Percentiles rank a stretch among this genome's conserved stretches.
phyloP scores from a whole-genome alignment of 2,113 vertebrate genomes.

The Talpa occidentalis region DNA sequence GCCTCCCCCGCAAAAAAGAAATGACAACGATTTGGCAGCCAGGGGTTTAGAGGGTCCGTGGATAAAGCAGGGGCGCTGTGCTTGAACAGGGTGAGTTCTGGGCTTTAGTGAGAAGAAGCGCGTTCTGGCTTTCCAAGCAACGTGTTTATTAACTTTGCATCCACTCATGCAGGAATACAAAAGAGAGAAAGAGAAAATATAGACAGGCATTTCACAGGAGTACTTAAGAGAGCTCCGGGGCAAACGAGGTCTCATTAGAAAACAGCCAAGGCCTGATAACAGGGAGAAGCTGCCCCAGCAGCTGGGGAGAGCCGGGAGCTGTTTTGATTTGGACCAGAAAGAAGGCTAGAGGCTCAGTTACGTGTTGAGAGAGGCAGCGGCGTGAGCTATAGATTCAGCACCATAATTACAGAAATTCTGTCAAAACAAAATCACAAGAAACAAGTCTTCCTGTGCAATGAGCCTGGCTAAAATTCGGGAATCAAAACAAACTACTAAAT shows the following conservation, averaged over 20 bases:
- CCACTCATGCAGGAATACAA: conserved; percentile 98
- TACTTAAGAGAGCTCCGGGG: conserved; percentile 89
- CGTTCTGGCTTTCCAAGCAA: conserved; percentile 94
- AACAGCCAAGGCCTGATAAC: conserved; percentile 84
- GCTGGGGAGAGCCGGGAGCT: conserved; percentile 79
- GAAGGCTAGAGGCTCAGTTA: conserved; percentile 86
- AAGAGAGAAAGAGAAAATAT: conserved; percentile 86
- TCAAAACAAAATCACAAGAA: conserved; percentile 81
- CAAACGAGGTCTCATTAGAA: conserved; percentile 82
- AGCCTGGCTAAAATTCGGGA: conserved; percentile 92
- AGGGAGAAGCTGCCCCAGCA: conserved; percentile 75
- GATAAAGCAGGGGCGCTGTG: conserved; percentile 92
- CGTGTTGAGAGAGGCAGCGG: conserved; percentile 82
- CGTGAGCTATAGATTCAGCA: conserved; percentile 85
- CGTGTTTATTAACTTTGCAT: conserved; percentile 94
- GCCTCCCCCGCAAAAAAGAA: conserved; percentile 74
- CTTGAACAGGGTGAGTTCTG: conserved; percentile 90
- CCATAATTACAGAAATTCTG: conserved; percentile 88
- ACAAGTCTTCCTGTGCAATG: conserved; percentile 98
- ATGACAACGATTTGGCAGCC: conserved; percentile 91
- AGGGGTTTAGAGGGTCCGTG: conserved; percentile 92
- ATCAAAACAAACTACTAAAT: conserved; percentile 92
- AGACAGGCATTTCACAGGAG: conserved; percentile 99
- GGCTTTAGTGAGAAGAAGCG: conserved; percentile 90
- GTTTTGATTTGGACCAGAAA: conserved; percentile 84